Base-by-base conservation (phyloP, 2,888 invertebrate species). In the Leucozona laternaria region DNA sequence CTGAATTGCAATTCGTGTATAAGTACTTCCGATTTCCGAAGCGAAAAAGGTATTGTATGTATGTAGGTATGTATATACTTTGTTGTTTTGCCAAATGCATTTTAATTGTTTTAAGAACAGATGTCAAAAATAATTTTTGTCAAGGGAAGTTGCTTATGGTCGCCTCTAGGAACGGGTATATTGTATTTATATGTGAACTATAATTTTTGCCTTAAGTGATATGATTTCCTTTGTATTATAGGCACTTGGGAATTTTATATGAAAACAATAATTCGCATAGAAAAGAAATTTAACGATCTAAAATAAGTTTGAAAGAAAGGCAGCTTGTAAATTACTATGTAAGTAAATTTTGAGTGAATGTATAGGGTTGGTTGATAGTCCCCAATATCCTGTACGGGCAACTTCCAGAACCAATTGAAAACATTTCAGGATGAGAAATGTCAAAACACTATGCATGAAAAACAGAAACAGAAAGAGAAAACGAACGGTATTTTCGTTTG, bases 71-170 rank as follows among this genome's bases (percentile, higher is more conserved):
- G n/a, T 40, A 4, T 31, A 28, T 4, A 8, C 31, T 31, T 37
- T 40, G 15, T 57, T 25, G 11, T 57, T 57, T 34, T 57, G 20
- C 22, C 43, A 72, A 78, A 83, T 83, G 78, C 78, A 66, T 40
- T 76, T 58, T 76, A 77, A 85, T 85, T 85, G 84, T 85, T 85
- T 85, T 77, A 85, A 68, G 22, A 76, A 60, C 84, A 85, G 84
- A 85, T 85, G 84, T 68, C 72, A 66, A 79, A 60, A 71, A 66
- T 58, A 2, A 31, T 43, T 0, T 31, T n/a, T 31, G 15, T 31
- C 20, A 34, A 48, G 48, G 48, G 48, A 34, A 15, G 48, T 60
- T 17, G 45, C 4, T 40, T 17, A 8, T 8, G 8, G 2, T 31
- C 4, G 1, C 53, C 53, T 15, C 15, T 37, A 60, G 22, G 3